These are phyloP conservation scores for Marcusenius ussheri DNA, from an alignment of 2,113 vertebrate species.

Conservation along the genomic window DNA sequence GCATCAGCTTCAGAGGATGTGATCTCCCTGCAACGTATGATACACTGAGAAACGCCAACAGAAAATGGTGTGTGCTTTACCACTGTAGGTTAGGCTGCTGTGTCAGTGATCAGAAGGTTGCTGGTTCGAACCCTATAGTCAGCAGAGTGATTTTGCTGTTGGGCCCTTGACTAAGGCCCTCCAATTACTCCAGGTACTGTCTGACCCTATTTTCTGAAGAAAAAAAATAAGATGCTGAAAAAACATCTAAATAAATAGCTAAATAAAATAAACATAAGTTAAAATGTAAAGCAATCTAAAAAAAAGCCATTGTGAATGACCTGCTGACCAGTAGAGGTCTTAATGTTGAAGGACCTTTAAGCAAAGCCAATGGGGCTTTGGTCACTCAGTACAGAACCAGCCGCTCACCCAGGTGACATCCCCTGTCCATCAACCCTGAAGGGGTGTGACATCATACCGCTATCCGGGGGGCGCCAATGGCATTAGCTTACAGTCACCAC, in stretches of 20 bases:
- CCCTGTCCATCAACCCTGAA: neutral
- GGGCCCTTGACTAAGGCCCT: neutral
- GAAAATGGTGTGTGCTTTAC: neutral
- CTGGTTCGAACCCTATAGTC: neutral
- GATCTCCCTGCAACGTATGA: neutral
- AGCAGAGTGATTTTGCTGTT: neutral
- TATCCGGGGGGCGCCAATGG: neutral
- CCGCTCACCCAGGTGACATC: neutral
- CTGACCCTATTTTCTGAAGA: neutral
- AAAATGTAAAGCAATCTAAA: neutral
- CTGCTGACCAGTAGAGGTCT: neutral
- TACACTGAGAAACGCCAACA: neutral
- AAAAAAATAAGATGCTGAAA: neutral
- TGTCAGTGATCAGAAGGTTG: neutral
- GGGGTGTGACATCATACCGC: neutral
- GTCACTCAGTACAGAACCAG: neutral
- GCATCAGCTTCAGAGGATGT: neutral
- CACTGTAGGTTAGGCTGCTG: neutral
- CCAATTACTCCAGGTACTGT: neutral
- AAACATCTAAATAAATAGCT: neutral
- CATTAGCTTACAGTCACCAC: neutral
- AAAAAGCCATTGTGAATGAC: neutral
- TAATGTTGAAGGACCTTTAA: neutral
- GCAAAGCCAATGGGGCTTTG: neutral
- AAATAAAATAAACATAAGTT: neutral